Conservation (phyloP, 2,888 invertebrate species). For the Merodon equestris region DNA sequence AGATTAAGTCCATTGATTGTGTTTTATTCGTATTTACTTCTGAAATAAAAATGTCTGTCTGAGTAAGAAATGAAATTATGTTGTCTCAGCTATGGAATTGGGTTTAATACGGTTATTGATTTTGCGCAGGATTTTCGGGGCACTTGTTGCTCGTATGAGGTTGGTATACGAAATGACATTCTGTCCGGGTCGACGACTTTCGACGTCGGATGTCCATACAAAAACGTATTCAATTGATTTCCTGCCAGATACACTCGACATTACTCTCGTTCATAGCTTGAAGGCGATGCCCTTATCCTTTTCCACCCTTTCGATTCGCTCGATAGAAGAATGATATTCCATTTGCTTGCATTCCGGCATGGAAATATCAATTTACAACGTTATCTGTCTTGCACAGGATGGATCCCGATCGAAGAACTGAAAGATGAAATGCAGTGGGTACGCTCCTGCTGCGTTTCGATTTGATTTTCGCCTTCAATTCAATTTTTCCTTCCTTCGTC, state of each 20-base stretch:
- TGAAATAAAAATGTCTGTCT: too few relatives aligned
- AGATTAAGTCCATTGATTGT: neutral
- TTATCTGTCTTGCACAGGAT: conserved; percentile 8
- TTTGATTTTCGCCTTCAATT: conserved; percentile 60
- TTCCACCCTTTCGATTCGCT: too few relatives aligned
- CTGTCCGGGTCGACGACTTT: too few relatives aligned
- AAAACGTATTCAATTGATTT: neutral
- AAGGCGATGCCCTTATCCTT: too few relatives aligned
- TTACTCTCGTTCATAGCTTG: neutral
- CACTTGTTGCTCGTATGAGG: too few relatives aligned
- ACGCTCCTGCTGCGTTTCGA: conserved; percentile 29
- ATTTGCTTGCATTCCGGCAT: conserved; percentile 15
- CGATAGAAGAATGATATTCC: conserved; percentile 15
- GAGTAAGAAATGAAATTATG: too few relatives aligned
- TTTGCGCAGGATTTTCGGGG: too few relatives aligned
- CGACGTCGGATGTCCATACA: neutral
- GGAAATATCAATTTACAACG: conserved; percentile 10
- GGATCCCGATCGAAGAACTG: too few relatives aligned
- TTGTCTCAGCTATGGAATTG: too few relatives aligned
- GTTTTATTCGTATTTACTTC: too few relatives aligned
- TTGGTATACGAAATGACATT: too few relatives aligned
- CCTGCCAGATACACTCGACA: neutral
- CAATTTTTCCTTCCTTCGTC: conserved; percentile 39
- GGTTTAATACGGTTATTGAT: too few relatives aligned
- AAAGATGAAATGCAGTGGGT: neutral